Percentiles rank a stretch among this genome's conserved stretches.
These are phyloP conservation scores for Urophycis tenuis DNA, from an alignment of 2,797 vertebrate species.

Conservation along the genomic window DNA sequence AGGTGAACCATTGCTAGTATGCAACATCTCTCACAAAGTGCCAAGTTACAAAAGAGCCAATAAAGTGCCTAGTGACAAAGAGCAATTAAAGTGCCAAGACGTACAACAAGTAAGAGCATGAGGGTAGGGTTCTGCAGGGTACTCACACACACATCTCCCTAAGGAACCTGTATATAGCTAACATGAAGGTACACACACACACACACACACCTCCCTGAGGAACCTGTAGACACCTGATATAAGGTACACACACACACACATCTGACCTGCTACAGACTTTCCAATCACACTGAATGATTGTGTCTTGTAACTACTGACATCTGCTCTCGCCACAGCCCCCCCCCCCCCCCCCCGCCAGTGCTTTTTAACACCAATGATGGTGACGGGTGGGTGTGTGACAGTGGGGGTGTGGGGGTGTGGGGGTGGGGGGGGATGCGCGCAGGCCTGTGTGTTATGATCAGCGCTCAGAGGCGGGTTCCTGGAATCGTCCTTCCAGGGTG, in stretches of 20 bases:
- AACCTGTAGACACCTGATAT: no score
- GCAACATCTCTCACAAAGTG: no score
- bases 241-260: neutral
- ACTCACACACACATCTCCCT: no score
- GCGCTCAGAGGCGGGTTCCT: slow-evolving; percentile 9
- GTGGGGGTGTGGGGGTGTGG: no score
- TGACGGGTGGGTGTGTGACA: neutral
- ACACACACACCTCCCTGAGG: neutral
- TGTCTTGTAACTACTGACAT: neutral
- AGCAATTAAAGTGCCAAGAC: no score
- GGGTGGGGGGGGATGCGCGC: no score
- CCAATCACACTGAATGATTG: neutral
- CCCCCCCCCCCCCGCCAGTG: slow-evolving; percentile 9
- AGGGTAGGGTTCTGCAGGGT: no score
- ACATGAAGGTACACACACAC: no score
- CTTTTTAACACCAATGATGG: slow-evolving; percentile 25
- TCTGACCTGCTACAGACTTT: neutral
- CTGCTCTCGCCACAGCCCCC: neutral
- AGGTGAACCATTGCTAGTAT: no score
- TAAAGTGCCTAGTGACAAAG: no score
- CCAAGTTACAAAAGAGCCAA: no score
- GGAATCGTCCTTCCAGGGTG: slow-evolving; percentile 11
- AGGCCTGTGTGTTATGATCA: slow-evolving; percentile 16
- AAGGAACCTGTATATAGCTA: neutral
- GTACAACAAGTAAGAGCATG: no score